Conservation (phyloP, 2,113 vertebrate genomes). For the Smithornis capensis region DNA sequence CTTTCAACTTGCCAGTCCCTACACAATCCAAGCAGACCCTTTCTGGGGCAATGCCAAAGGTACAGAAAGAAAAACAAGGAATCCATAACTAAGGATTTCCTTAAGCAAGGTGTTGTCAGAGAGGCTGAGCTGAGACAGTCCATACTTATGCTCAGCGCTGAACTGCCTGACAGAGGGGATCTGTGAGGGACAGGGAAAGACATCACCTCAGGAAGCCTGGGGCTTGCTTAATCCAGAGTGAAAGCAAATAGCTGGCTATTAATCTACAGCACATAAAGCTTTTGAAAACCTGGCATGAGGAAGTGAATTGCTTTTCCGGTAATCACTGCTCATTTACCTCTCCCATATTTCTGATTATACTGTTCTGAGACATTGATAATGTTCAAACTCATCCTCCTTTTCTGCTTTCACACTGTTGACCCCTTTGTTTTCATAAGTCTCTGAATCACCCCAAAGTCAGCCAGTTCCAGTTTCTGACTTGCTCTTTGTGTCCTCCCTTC, state of each 20-base stretch:
- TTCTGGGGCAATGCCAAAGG: not conserved
- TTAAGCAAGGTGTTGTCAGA: not conserved
- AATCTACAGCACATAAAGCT: not conserved
- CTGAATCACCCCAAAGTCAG: not conserved
- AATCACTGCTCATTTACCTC: conserved; percentile 37
- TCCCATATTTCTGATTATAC: conserved; percentile 2
- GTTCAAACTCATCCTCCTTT: not conserved
- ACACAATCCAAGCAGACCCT: not conserved
- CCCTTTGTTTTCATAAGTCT: not conserved
- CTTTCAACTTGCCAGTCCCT: not conserved
- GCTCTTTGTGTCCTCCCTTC: not conserved
- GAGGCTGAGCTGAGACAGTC: not conserved
- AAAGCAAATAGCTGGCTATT: conserved; percentile 31
- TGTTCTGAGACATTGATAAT: not conserved
- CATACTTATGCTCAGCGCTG: accelerated
- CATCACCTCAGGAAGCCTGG: not conserved
- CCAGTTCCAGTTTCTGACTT: accelerated
- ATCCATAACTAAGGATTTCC: not conserved
- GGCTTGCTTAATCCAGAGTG: not conserved
- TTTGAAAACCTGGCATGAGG: conserved; percentile 32
- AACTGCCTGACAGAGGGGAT: not conserved
- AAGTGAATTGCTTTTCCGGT: conserved; percentile 9
- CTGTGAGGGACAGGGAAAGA: not conserved
- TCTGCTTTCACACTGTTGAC: not conserved
- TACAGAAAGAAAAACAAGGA: not conserved